These are phyloP conservation scores for Meteorus cinctellus DNA, from an alignment of 2,888 invertebrate species.

Conservation along the genomic window DNA sequence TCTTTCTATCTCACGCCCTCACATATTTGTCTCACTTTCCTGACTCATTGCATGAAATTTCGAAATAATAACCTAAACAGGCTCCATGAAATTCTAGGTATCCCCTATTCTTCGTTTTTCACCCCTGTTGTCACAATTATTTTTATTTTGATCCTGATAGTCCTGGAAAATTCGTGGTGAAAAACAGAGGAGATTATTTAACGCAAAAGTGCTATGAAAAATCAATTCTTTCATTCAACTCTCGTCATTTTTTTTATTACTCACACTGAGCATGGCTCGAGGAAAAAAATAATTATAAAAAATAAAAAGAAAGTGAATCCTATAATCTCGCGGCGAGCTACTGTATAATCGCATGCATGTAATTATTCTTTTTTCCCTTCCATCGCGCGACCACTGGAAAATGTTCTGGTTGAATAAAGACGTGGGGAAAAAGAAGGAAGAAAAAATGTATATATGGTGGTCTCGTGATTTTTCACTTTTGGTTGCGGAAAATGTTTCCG, in stretches of 20 bases:
- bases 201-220: neutral
- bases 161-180: conserved; percentile 1
- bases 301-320: neutral
- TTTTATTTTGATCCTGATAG: conserved; percentile 24
- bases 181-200: neutral
- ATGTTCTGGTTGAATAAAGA: neutral
- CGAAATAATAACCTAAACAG: conserved; percentile 49
- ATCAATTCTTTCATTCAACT: neutral
- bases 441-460: neutral
- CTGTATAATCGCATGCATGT: neutral
- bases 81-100: conserved; percentile 36
- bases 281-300: neutral
- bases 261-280: conserved; percentile 5
- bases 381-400: neutral
- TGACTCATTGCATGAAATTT: conserved; percentile 50
- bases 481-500: conserved; percentile 8
- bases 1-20: conserved; percentile 12
- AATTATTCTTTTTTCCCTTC: neutral
- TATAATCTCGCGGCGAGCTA: neutral
- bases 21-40: conserved; percentile 18
- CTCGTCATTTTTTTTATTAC: neutral
- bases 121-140: too few relatives aligned
- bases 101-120: conserved; percentile 26
- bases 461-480: conserved; percentile 35
- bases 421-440: neutral